Evolutionary conservation across 2,113 vertebrate genomes (phyloP).

Genomic region (Pygoscelis adeliae): DNA sequence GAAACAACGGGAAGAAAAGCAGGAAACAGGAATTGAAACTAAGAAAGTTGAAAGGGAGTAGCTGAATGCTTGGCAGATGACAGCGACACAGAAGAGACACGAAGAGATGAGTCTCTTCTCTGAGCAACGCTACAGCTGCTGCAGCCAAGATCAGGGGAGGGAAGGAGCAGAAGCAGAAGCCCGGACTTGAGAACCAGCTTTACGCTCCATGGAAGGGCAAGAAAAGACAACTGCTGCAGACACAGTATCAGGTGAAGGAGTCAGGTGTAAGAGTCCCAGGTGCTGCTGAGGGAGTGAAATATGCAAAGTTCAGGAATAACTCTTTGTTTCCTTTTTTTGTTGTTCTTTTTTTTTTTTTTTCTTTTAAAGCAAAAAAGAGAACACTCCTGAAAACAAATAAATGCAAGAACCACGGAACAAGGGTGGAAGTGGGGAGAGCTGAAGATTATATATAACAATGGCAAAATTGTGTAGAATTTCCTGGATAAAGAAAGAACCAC

Average conservation of each 20-base stretch:
- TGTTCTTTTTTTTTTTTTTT: neutral
- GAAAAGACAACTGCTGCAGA: neutral
- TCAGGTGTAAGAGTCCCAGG: neutral
- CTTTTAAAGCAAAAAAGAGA: neutral
- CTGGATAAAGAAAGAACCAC: neutral
- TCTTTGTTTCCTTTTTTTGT: neutral
- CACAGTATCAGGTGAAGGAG: neutral
- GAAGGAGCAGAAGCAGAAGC: neutral
- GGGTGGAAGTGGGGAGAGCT: neutral
- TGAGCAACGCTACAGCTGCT: neutral
- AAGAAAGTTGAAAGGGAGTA: neutral
- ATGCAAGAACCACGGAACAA: neutral
- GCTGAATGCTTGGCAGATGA: neutral
- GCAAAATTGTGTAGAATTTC: slow-evolving; percentile 12
- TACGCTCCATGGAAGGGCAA: neutral
- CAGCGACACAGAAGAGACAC: neutral
- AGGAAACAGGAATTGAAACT: neutral
- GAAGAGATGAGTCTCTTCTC: neutral
- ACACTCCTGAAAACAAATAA: neutral
- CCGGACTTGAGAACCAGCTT: neutral
- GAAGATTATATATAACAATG: slow-evolving; percentile 34
- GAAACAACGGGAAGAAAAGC: neutral
- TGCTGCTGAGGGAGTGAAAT: neutral
- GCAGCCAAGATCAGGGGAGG: neutral
- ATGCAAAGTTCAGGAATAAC: neutral